Evolutionary conservation across 2,888 invertebrate species (phyloP), one percentile per base, ranked within the genome.

Genomic region (Conchocele bisecta): DNA sequence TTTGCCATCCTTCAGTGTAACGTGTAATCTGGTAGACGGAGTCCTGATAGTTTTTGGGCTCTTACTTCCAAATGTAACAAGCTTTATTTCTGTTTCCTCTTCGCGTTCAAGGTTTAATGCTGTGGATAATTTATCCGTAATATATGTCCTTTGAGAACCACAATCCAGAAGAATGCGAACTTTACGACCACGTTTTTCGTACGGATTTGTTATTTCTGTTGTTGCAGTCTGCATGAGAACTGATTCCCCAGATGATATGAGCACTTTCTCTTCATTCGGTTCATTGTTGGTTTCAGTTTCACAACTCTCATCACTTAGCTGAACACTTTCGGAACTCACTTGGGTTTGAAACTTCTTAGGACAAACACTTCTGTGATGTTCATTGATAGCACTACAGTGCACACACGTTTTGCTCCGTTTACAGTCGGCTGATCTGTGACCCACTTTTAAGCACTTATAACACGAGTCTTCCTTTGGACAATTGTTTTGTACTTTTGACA

Each of bases 341-440:
- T 50, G 29, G 24, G 20, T 17, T 6, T 50, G 24, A 28, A 54
- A 66, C 29, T 57, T 61, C 31, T 60, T 57, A 3, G 35, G 56
- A 29, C 69, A 63, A 37, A 69, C 42, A 41, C 57, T 63, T 24
- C 69, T 20, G 26, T 69, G 63, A 44, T 69, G 69, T 6, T 44
- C 53, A 61, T 61, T 53, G 22, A 11, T 57, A 11, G 28, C 15
- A 24, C 42, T 33, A 22, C 57, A 57, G 20, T 57, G 20, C n/a
- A 42, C 57, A 41, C 57, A 57, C 28, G 11, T 24, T 41, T 61
- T 41, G 3, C 2, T 20, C 22, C 17, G 11, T 22, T 26, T 57
- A 17, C 41, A 41, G 24, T 50, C 48, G n/a, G 17, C 29, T 7
- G 31, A 26, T 17, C 17, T 22, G 26, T 63, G 63, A 17, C 63